Evolutionary conservation across 2,888 invertebrate species (phyloP), one percentile per base, ranked within the genome.

Genomic region (Oxystoma pomonae): DNA sequence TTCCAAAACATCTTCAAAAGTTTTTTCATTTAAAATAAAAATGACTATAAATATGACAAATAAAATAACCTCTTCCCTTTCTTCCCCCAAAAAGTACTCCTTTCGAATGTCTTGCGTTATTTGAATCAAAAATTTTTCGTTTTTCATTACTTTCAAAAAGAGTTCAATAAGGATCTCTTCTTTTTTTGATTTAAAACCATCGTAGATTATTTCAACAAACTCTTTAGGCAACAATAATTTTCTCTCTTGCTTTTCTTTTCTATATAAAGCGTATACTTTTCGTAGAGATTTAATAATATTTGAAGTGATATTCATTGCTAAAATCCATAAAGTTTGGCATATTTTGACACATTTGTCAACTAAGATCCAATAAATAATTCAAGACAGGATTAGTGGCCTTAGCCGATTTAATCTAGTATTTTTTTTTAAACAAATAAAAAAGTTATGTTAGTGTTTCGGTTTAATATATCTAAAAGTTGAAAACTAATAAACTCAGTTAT

Each of bases 11-110:
- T 70, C 65, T 9, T 71, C 62, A 7, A 62, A 64, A 57, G 73
- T 74, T n/a, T 67, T 65, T 56, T 71, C 65, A 49, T 76, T 65
- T 20, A 78, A 69, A 9, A 70, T 65, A 62, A 78, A 77, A 16
- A 79, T 69, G n/a, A 75, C 58, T 3, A 75, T 59, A 61, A 73
- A 77, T 17, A 72, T 53, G 5, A 73, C 53, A 5, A 71, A 60
- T 60, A 65, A 67, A 21, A 72, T 62, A 51, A 69, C 67, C n/a
- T 67, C 70, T 20, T 68, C 64, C 20, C 72, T 74, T 17, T 67
- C 63, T 9, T 59, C 60, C 55, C 68, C 67, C 55, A 73, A 57
- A 21, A 69, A 62, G 61, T 69, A 62, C 50, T 59, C 58, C 2
- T 65, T 35, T 20, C 71, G 69, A 61, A 73, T 73, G 1, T 70